Base-by-base conservation (phyloP, 1,140 invertebrate species). In the Sitodiplosis mosellana region DNA sequence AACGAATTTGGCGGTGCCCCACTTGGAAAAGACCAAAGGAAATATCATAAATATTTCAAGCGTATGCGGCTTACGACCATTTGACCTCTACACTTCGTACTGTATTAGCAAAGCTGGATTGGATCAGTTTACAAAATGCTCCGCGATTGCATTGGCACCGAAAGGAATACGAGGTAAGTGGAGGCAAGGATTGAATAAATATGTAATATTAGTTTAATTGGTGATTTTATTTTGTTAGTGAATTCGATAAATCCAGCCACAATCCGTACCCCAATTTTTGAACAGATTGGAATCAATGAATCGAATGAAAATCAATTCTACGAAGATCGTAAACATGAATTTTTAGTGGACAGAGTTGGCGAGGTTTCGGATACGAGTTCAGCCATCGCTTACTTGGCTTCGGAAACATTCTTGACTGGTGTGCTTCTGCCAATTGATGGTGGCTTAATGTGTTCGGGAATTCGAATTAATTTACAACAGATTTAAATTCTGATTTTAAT, bases 31-130 rank as follows among this genome's bases (percentile, higher is more conserved):
- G 60, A 71, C 73, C 1, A 80, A 82, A 64, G 82, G 82, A 15
- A 79, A 74, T 52, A 78, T 87, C 54, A 78, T 89, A 0, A 89
- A 89, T 64, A 77, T 89, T 3, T 87, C 83, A 2, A 87, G 83
- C 59, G 78, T 88, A 1, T 75, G 71, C 55, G 83, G 83, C n/a
- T 55, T 82, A 20, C 65, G 83, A 64, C 71, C 27, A 27, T 27
- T 27, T 27, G 27, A 10, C 10, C 10, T 10, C 10, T 27, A 5
- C 27, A 27, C 10, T 3, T 5, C 27, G 10, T 27, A 27, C 10
- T 27, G 27, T 10, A 27, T 27, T 27, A 5, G 4, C 3, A 27
- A 27, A 10, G 10, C 4, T 27, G 27, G 27, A 5, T 10, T 27
- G 3, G 27, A 27, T 27, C 27, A 27, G 27, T 27, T 27, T 27